Base-by-base conservation (phyloP, 30 jellyfish, hydroid and myxozoan genomes). In the Aurelia sp. region DNA sequence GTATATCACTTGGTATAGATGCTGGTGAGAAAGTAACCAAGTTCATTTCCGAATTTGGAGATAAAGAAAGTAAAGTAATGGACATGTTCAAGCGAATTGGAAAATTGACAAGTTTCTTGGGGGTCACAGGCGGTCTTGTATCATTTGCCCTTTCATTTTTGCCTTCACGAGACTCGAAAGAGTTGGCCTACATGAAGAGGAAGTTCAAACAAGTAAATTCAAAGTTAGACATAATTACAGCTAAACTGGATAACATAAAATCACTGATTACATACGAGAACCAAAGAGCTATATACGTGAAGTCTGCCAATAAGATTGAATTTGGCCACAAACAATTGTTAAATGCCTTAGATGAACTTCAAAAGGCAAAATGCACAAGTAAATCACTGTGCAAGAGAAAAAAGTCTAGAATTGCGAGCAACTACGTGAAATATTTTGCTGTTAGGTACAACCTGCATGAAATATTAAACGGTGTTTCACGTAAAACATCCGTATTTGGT, bases 151-250 rank as follows among this genome's bases (percentile, higher is more conserved):
- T 41, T 21, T 18, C 69, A 31, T 72, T 72, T 37, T 41, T 48
- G 50, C 83, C 83, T 3, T 18, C 20, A 5, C 71, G 17, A 33
- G 83, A 72, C 19, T 72, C 83, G 20, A 71, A 71, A 22, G 83
- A 72, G 80, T 30, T 72, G 71, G 30, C 21, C 33, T 72, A 15
- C 69, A 72, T 72, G 83, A 72, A 41, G 47, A 19, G 17, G 33
- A 48, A 48, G 50, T 72, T 72, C 47, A 15, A 22, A 72, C 71
- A 72, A 71, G 83, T 72, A 18, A 72, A 72, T 71, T 16, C 7
- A 19, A 72, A 72, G 69, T 30, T 72, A 9, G 83, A 72, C 47
- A 37, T 18, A 71, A 41, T 41, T 41, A 22, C 71, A 16, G 33
- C 21, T 4, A 72, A 72, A 79, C 47, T 72, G 79, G 83, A 72